A percentile compares a stretch with the other conserved stretches of the same genome.
Evolutionary conservation across 2,797 vertebrate genomes (phyloP).

Genomic region (Molossus alvarezi): DNA sequence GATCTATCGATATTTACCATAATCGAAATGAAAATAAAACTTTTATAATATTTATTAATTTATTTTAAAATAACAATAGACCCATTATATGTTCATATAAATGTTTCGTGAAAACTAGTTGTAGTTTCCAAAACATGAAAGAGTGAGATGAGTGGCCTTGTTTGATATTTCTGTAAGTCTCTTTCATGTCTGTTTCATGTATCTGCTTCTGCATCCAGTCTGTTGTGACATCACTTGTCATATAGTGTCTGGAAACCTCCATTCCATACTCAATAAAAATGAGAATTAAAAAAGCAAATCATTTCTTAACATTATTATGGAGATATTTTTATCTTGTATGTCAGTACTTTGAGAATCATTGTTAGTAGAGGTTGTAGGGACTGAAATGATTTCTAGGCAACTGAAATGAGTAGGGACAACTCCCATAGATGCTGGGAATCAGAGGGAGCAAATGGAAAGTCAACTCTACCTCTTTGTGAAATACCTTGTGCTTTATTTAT

Average conservation of each 20-base stretch:
- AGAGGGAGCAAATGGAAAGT: background rate
- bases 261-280: slow-evolving; percentile 27
- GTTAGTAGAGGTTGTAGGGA: background rate
- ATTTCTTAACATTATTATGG: slow-evolving; percentile 38
- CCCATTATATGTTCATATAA: slow-evolving; percentile 42
- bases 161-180: slow-evolving; percentile 52
- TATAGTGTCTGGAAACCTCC: slow-evolving; percentile 10
- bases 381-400: slow-evolving; percentile 68
- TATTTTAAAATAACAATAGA: slow-evolving; percentile 43
- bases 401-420: slow-evolving; percentile 57
- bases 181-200: slow-evolving; percentile 44
- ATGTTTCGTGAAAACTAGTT: slow-evolving; percentile 44
- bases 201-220: slow-evolving; percentile 27
- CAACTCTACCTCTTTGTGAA: slow-evolving; percentile 66
- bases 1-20: slow-evolving; percentile 47
- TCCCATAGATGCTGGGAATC: background rate
- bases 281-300: background rate
- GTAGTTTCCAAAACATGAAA: slow-evolving; percentile 27
- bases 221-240: background rate
- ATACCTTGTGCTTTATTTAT: background rate
- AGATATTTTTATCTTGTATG: slow-evolving; percentile 48
- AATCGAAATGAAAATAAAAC: slow-evolving; percentile 64
- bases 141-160: background rate
- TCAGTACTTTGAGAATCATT: slow-evolving; percentile 58
- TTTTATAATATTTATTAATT: slow-evolving; percentile 35